Percentiles rank a stretch among this genome's conserved stretches.
Evolutionary conservation across 1,140 invertebrate genomes (phyloP).

Genomic region (Drosophila kanapiae): DNA sequence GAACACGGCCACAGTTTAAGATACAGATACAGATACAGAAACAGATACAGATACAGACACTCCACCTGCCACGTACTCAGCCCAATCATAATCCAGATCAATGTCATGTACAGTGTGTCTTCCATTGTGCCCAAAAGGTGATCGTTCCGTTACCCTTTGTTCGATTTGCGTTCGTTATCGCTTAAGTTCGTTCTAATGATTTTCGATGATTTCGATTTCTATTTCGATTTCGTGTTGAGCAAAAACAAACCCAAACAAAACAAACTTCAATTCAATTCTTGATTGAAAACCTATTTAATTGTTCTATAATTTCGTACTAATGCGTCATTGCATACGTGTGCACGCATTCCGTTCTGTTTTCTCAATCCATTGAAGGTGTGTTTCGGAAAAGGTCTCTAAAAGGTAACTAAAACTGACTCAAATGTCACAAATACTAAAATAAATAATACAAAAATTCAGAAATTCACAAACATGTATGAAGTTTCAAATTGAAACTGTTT

Average conservation of each 20-base stretch:
- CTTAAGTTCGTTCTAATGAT: conserved; percentile 53
- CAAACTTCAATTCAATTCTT: conserved; percentile 78
- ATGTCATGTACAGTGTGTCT: conserved; percentile 64
- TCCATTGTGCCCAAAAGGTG: conserved; percentile 76
- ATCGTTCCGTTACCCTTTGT: conserved; percentile 45
- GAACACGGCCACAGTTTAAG: conserved; percentile 37
- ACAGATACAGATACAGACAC: conserved; percentile 50
- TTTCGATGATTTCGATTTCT: conserved; percentile 42
- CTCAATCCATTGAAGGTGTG: conserved; percentile 89
- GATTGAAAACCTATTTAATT: conserved; percentile 84
- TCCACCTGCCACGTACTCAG: conserved; percentile 43
- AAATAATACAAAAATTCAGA: conserved; percentile 75
- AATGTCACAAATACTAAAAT: conserved; percentile 69
- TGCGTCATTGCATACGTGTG: conserved; percentile 86
- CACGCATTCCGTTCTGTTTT: conserved; percentile 85
- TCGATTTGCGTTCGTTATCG: conserved; percentile 48
- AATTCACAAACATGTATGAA: conserved; percentile 85
- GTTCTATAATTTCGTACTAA: conserved; percentile 86
- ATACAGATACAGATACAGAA: conserved; percentile 48
- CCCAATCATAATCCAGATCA: conserved; percentile 61
- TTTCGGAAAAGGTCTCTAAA: conserved; percentile 97
- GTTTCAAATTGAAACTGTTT: conserved; percentile 82
- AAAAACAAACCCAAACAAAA: conserved; percentile 66
- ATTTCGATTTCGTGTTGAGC: conserved; percentile 61
- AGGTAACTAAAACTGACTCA: conserved; percentile 88